These are phyloP conservation scores for Matsumurasca onukii DNA, from an alignment of 1,140 invertebrate species.

Conservation along the genomic window DNA sequence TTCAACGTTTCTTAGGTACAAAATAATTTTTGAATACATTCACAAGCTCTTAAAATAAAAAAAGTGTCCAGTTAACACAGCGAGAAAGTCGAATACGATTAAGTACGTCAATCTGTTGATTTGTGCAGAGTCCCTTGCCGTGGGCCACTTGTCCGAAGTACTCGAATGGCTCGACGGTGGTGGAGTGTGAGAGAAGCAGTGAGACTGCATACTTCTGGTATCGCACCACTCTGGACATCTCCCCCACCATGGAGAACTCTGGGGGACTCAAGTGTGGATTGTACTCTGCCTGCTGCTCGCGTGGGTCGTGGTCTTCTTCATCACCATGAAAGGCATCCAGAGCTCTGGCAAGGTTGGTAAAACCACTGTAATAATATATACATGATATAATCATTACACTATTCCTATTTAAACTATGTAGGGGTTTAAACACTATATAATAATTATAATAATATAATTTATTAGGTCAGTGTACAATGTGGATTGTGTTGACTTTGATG, in stretches of 20 bases:
- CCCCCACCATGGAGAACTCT: slow-evolving; percentile 77
- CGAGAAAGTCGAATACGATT: too few species aligned
- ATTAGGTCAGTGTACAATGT: too few species aligned
- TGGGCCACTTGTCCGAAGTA: slow-evolving; percentile 79
- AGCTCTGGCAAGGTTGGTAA: slow-evolving; percentile 88
- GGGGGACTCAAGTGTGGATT: slow-evolving; percentile 92
- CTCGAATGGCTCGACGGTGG: slow-evolving; percentile 67
- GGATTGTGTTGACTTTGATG: too few species aligned
- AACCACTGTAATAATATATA: neutral
- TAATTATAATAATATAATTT: too few species aligned
- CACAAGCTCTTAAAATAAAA: too few species aligned
- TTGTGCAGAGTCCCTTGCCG: slow-evolving; percentile 73
- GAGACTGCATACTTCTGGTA: slow-evolving; percentile 92
- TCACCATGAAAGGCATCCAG: slow-evolving; percentile 98
- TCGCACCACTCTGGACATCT: slow-evolving; percentile 78
- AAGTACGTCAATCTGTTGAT: too few species aligned
- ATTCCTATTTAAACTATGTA: too few species aligned
- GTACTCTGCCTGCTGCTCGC: slow-evolving; percentile 87
- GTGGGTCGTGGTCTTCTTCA: slow-evolving; percentile 95
- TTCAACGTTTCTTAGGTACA: too few species aligned
- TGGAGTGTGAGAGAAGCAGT: slow-evolving; percentile 78
- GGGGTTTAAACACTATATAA: too few species aligned
- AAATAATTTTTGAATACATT: too few species aligned
- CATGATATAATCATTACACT: too few species aligned
- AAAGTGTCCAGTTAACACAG: too few species aligned